Base-by-base conservation (phyloP, 92 coral and sea anemone species). In the Paragorgia papillata region DNA sequence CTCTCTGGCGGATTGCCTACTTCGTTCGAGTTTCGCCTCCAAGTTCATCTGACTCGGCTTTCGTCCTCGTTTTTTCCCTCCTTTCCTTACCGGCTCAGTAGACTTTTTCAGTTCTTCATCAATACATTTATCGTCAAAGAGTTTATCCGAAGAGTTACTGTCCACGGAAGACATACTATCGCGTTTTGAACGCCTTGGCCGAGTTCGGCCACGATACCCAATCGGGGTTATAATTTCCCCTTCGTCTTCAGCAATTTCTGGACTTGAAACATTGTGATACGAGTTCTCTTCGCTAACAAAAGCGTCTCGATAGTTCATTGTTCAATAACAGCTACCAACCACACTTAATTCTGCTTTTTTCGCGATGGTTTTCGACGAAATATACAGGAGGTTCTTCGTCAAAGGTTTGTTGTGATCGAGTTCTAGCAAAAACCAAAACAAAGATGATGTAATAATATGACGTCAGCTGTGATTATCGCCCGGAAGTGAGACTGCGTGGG, bases 121-220 rank as follows among this genome's bases (percentile, higher is more conserved):
- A 44, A 90, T 57, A 1, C 93, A 56, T 28, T 56, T 56, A 3
- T 56, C 62, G 3, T 56, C 62, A 22, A 28, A 96, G 7, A 91
- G 85, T 69, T 94, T 96, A 60, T 83, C 79, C 12, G 97, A 94
- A 9, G 93, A 94, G 70, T 67, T 86, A 68, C 97, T 94, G 43
- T 94, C 97, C 44, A 94, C 97, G 34, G 97, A 90, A 19, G 97
- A 94, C 65, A 94, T 86, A 57, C 96, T 90, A 77, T 94, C 97
- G 85, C 91, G 97, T 66, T 94, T 94, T 12, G 86, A 88, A 69
- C 97, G 83, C 58, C 97, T 85, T 22, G 84, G 63, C 19, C 93
- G 82, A 51, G 62, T 64, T 62, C 79, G 84, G 93, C 93, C 88
- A 76, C 87, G 76, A 60, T 83, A 80, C 17, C 28, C 35, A 17